Percentiles rank a stretch among this genome's conserved stretches.
Evolutionary conservation across 1,140 invertebrate genomes (phyloP).

Genomic region (Neodiprion pinetum): DNA sequence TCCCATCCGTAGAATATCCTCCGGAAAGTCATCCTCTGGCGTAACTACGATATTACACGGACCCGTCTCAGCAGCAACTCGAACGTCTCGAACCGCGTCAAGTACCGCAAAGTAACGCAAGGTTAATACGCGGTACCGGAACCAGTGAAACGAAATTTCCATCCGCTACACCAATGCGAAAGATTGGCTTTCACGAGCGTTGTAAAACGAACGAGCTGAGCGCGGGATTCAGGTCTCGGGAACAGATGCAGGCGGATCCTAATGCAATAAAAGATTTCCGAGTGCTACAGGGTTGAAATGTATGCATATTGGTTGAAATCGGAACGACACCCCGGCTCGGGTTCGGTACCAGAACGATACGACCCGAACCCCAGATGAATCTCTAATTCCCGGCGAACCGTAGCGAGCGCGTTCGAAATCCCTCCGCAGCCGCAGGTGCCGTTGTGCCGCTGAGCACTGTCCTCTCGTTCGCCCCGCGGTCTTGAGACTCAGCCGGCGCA

Average conservation of each 20-base stretch:
- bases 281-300: conserved; percentile 46
- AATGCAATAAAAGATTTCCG: conserved; percentile 54
- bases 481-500: neutral
- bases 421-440: too few relatives aligned
- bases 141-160: conserved; percentile 36
- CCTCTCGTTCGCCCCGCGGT: neutral
- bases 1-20: conserved; percentile 17
- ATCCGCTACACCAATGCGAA: conserved; percentile 26
- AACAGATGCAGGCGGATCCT: conserved; percentile 36
- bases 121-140: too few relatives aligned
- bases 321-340: neutral
- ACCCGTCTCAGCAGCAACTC: too few relatives aligned
- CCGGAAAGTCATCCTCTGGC: neutral
- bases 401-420: too few relatives aligned
- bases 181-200: conserved; percentile 27
- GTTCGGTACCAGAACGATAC: neutral
- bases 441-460: neutral
- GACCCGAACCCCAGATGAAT: neutral
- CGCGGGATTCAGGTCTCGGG: conserved; percentile 17
- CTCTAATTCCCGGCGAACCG: neutral
- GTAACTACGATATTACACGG: neutral
- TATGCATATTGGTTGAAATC: conserved; percentile 48
- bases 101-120: too few relatives aligned
- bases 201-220: conserved; percentile 3
- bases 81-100: too few relatives aligned